Conservation (phyloP, 1,140 invertebrate species). For the Lineus longissimus region DNA sequence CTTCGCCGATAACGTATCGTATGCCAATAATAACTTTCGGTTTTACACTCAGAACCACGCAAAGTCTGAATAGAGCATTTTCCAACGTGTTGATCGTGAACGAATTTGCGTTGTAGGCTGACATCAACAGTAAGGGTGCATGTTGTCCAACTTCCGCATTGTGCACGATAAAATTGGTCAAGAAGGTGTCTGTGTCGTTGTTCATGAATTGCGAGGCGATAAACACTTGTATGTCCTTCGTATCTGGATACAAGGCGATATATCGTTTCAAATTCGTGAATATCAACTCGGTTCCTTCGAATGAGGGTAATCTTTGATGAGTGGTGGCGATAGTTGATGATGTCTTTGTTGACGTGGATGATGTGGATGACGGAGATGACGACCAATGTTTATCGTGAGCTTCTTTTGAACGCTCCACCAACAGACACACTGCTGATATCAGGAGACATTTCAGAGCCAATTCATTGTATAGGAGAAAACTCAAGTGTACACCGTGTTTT, state of each 20-base stretch:
- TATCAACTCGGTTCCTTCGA: neutral
- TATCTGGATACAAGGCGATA: neutral
- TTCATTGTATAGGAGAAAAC: conserved; percentile 3
- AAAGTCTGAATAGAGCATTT: conserved; percentile 8
- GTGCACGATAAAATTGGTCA: conserved; percentile 2
- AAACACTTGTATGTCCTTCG: neutral
- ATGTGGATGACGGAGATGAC: neutral
- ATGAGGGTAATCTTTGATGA: neutral
- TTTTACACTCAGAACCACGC: conserved; percentile 1
- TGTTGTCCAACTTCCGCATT: conserved; percentile 1
- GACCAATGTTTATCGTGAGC: conserved; percentile 2
- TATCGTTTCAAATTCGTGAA: conserved; percentile 4
- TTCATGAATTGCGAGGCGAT: conserved; percentile 3
- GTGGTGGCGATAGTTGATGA: no score
- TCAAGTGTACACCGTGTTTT: neutral
- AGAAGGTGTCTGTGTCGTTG: neutral
- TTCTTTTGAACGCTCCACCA: conserved; percentile 1
- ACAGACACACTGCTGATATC: neutral
- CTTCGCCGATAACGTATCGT: neutral
- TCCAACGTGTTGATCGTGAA: neutral
- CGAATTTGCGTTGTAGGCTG: neutral
- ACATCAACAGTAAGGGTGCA: neutral
- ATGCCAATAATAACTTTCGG: neutral
- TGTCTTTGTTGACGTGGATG: neutral
- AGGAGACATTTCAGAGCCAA: neutral